These are phyloP conservation scores for Thunnus albacares DNA, from an alignment of 2,797 vertebrate species.

Conservation along the genomic window DNA sequence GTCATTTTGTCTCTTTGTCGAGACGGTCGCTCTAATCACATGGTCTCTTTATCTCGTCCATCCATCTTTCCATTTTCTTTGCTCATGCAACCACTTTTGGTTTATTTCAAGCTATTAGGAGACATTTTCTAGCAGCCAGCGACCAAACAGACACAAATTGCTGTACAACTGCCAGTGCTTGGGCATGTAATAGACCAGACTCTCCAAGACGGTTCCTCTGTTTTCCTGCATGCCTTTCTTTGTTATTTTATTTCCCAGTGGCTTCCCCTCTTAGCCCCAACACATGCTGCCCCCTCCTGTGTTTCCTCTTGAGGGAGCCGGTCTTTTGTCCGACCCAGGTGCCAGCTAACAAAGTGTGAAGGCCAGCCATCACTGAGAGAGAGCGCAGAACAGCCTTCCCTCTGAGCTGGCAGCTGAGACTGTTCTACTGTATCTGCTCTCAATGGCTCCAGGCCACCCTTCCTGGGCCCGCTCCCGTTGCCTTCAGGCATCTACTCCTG, in stretches of 20 bases:
- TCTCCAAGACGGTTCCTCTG: conserved; percentile 40
- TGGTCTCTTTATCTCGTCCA: conserved; percentile 52
- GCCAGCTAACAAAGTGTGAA: conserved; percentile 64
- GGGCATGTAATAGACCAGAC: conserved; percentile 39
- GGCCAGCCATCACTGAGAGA: conserved; percentile 60
- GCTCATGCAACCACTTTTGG: conserved; percentile 42
- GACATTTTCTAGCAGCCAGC: conserved; percentile 48
- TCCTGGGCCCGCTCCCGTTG: conserved; percentile 62
- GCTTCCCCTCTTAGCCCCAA: conserved; percentile 37
- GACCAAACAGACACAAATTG: conserved; percentile 57
- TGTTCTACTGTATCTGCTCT: conserved; percentile 69
- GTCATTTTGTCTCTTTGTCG: conserved; percentile 66
- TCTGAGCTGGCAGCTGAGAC: conserved; percentile 61
- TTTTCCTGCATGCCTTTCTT: conserved; percentile 42
- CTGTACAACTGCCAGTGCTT: conserved; percentile 44
- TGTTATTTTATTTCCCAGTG: conserved; percentile 31
- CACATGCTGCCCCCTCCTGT: conserved; percentile 39
- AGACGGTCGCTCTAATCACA: conserved; percentile 66
- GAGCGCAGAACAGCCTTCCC: conserved; percentile 55
- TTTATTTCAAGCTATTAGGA: conserved; percentile 68
- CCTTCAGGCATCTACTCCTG: conserved; percentile 73
- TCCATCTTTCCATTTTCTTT: conserved; percentile 58
- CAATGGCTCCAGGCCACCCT: conserved; percentile 75
- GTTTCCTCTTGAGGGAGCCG: conserved; percentile 48
- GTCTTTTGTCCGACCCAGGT: conserved; percentile 64